These are phyloP conservation scores for Schizopygopsis pylzovi DNA, from an alignment of 2,797 vertebrate species.

Conservation along the genomic window DNA sequence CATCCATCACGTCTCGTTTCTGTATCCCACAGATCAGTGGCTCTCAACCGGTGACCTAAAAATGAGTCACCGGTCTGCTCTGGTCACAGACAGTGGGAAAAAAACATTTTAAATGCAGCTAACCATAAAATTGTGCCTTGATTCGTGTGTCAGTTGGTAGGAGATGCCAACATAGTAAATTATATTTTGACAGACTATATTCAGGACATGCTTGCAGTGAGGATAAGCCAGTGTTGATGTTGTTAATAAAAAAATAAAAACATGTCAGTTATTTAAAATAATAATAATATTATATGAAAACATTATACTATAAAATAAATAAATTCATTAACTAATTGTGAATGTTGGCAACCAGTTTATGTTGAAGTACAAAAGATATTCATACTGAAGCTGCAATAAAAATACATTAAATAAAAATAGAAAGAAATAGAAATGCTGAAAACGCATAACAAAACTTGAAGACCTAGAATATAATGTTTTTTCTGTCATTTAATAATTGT, in stretches of 20 bases:
- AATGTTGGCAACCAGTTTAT: background rate
- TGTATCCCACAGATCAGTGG: constrained; percentile 14
- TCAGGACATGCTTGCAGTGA: background rate
- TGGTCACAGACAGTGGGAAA: background rate
- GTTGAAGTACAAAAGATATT: background rate
- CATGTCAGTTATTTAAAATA: background rate
- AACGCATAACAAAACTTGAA: background rate
- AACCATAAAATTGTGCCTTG: background rate
- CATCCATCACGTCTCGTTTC: constrained; percentile 32
- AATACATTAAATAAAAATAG: background rate
- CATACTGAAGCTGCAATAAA: background rate
- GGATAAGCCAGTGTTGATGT: background rate
- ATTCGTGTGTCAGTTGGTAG: background rate
- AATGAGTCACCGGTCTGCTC: constrained; percentile 1
- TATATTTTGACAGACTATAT: background rate
- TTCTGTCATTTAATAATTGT: background rate
- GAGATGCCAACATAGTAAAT: background rate
- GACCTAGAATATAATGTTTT: background rate
- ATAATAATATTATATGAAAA: too few species aligned
- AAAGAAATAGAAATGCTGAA: background rate
- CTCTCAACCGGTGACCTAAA: constrained; percentile 3
- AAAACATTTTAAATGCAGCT: background rate
- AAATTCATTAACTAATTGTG: background rate
- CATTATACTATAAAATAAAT: too few species aligned
- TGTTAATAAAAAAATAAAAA: background rate